Conservation (phyloP, 2,888 invertebrate species). For the Acleris sparsana region DNA sequence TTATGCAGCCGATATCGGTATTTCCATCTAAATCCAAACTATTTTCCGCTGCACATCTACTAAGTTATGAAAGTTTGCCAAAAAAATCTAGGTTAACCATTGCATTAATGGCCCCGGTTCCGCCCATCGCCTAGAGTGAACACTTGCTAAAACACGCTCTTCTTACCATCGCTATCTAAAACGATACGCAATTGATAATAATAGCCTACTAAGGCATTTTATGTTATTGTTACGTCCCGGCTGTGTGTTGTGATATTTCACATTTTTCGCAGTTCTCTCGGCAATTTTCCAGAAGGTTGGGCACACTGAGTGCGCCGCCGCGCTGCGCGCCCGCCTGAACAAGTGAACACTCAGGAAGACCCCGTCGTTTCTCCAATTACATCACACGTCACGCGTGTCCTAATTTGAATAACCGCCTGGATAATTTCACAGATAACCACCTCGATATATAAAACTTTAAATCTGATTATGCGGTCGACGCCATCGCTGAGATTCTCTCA, state of each 20-base stretch:
- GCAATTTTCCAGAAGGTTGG: conserved; percentile 61
- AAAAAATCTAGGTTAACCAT: too few species aligned
- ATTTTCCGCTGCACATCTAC: too few species aligned
- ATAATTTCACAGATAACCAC: conserved; percentile 36
- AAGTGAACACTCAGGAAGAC: conserved; percentile 32
- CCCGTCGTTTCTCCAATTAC: conserved; percentile 38
- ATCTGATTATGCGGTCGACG: conserved; percentile 33
- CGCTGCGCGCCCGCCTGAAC: conserved; percentile 45
- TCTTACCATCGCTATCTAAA: background rate
- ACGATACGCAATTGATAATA: conserved; percentile 27
- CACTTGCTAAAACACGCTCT: too few species aligned
- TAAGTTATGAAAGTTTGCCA: too few species aligned
- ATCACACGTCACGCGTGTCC: conserved; percentile 42
- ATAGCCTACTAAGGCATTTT: conserved; percentile 42
- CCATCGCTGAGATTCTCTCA: conserved; percentile 35
- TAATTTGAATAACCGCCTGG: conserved; percentile 51
- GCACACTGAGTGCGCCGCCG: conserved; percentile 42
- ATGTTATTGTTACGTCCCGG: conserved; percentile 43
- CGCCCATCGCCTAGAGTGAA: too few species aligned
- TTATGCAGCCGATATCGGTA: too few species aligned
- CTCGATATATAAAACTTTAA: conserved; percentile 34
- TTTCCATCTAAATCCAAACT: too few species aligned
- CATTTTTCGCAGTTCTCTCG: conserved; percentile 57
- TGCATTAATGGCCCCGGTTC: too few species aligned
- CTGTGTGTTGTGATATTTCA: conserved; percentile 43